Evolutionary conservation across 2,888 invertebrate species (phyloP).

Genomic region (Pseudeuparius sepicola): DNA sequence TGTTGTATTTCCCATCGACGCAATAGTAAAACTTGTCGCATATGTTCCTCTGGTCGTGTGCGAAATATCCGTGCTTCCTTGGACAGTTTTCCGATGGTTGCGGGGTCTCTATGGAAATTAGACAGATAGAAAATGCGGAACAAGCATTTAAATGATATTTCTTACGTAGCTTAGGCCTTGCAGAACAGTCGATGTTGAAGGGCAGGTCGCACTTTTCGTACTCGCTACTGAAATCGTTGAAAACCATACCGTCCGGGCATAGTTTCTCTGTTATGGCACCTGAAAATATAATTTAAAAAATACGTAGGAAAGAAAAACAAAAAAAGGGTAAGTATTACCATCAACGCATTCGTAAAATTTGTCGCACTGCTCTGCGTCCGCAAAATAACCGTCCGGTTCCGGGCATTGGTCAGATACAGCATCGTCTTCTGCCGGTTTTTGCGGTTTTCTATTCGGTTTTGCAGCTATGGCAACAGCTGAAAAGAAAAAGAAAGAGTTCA

Average conservation of each 20-base stretch:
- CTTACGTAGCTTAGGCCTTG: constrained; percentile 72
- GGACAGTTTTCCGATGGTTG: constrained; percentile 65
- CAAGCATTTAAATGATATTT: constrained; percentile 25
- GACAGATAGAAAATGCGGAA: not conserved
- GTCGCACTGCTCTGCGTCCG: constrained; percentile 79
- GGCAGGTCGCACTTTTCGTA: constrained; percentile 83
- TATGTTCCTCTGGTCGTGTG: constrained; percentile 63
- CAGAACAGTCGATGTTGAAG: constrained; percentile 74
- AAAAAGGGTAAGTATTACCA: no score
- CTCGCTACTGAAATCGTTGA: constrained; percentile 72
- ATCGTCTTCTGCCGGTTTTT: constrained; percentile 35
- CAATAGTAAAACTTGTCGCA: constrained; percentile 86
- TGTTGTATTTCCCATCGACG: constrained; percentile 80
- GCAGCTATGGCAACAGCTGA: constrained; percentile 15
- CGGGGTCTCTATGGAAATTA: constrained; percentile 50
- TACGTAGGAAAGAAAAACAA: no score
- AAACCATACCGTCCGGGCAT: constrained; percentile 83
- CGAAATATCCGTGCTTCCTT: constrained; percentile 79
- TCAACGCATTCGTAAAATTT: constrained; percentile 76
- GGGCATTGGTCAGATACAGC: constrained; percentile 64
- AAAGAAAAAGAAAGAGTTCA: constrained; percentile 7
- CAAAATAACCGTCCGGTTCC: constrained; percentile 72
- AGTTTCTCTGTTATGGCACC: constrained; percentile 69
- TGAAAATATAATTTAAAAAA: no score
- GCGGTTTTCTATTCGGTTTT: constrained; percentile 4